These are phyloP conservation scores for Microtus oregoni DNA, from an alignment of 2,113 vertebrate species.

Conservation along the genomic window DNA sequence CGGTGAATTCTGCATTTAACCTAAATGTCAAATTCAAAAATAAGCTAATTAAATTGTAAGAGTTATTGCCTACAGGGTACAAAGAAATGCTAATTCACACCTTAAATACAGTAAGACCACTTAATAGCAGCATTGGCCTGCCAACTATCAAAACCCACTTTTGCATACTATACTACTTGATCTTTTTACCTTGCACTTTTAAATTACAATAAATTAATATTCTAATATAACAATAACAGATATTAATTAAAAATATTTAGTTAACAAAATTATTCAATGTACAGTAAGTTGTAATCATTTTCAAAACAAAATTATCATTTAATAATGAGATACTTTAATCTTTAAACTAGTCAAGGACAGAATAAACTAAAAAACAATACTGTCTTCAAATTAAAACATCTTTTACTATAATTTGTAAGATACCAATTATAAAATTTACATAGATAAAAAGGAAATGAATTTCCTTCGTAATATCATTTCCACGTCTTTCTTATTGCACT, in stretches of 20 bases:
- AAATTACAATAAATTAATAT: constrained; percentile 81
- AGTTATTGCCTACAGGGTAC: constrained; percentile 75
- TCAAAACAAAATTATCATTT: constrained; percentile 65
- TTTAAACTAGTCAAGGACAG: constrained; percentile 58
- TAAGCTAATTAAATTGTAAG: constrained; percentile 73
- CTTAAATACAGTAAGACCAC: constrained; percentile 79
- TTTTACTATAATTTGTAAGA: constrained; percentile 68
- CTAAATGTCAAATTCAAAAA: constrained; percentile 78
- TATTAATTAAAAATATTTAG: constrained; percentile 77
- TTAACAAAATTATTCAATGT: constrained; percentile 78
- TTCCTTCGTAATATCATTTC: constrained; percentile 47
- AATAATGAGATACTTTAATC: constrained; percentile 8
- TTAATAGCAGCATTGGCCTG: constrained; percentile 75
- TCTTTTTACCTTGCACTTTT: constrained; percentile 77
- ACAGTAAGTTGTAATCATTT: constrained; percentile 68
- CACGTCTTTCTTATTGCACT: constrained; percentile 31
- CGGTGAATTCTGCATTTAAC: constrained; percentile 78
- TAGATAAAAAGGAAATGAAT: neutral
- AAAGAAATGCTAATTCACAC: constrained; percentile 81
- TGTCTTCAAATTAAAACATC: constrained; percentile 46
- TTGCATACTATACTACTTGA: constrained; percentile 65
- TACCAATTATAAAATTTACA: constrained; percentile 46
- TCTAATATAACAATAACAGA: constrained; percentile 67
- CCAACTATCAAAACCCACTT: constrained; percentile 70
- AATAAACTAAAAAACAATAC: constrained; percentile 52